Evolutionary conservation across 1,140 invertebrate genomes (phyloP), one percentile per base, ranked within the genome.

Genomic region (Magallana gigas): DNA sequence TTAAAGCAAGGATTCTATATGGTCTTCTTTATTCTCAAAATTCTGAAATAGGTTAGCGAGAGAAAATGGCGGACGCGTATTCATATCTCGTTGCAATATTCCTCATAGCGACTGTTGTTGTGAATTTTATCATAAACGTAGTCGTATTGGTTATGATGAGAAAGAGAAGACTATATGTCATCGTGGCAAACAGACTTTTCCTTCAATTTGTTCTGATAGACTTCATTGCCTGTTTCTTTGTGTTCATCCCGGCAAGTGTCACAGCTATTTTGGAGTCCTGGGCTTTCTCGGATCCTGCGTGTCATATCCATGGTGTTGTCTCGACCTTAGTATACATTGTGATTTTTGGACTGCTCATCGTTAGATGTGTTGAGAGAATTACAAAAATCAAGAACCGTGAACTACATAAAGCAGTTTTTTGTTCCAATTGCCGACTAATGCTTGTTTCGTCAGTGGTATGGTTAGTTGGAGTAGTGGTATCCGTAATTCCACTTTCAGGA

Each of bases 251-350:
- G 60, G 83, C 64, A 3, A 58, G 82, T 76, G 64, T 87, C 14
- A 83, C 83, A 6, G 68, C 18, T n/a, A 87, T 87, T 57, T 60
- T 87, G 60, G n/a, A 57, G 57, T 76, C 82, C 16, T 87, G 86
- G 86, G 62, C 84, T 59, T 57, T 87, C 57, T 80, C 82, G 9
- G 57, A 23, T 56, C 68, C 62, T 8, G 57, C 59, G 11, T 87
- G 86, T 23, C 68, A 57, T 7, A 59, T 82, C n/a, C 86, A 87
- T 57, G 86, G 86, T 23, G 83, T 87, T 8, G 11, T 57, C 0
- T 16, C 59, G 16, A 84, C 18, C 36, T 76, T 87, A 23, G 18
- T 87, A 56, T 84, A 87, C 60, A 56, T 87, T 36, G 29, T 62
- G 1, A 56, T 58, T n/a, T 87, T 58, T 84, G 62, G 64, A 11